Conservation (phyloP, 2,113 vertebrate genomes). For the Raja brachyura region DNA sequence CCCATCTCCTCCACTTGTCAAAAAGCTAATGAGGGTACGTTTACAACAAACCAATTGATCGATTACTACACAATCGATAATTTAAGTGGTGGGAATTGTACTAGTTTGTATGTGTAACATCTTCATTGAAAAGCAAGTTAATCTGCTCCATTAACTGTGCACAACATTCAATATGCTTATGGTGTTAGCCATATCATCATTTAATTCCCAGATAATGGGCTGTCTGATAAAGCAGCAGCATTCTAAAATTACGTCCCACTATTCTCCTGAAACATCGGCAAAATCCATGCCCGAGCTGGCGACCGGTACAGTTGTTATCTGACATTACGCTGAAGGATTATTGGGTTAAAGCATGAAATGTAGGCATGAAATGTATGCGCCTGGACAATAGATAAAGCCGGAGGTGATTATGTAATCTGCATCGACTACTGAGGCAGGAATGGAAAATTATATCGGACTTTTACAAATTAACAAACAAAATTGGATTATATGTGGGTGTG, state of each 20-base stretch:
- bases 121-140: background rate
- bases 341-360: background rate
- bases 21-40: background rate
- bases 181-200: background rate
- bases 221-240: background rate
- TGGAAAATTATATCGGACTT: background rate
- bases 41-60: too few relatives aligned
- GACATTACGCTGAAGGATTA: background rate
- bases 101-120: background rate
- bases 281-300: too few relatives aligned
- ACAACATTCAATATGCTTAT: background rate
- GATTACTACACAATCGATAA: background rate
- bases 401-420: background rate
- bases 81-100: background rate
- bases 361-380: too few relatives aligned
- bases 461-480: background rate
- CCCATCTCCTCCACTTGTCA: too few relatives aligned
- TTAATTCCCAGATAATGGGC: background rate
- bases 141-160: background rate
- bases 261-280: too few relatives aligned
- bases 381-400: background rate
- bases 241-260: background rate
- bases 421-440: background rate
- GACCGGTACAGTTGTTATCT: background rate
- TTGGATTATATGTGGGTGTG: background rate